phyloP scores from a whole-genome alignment of 2,888 invertebrate species.

The Drosophila putrida region DNA sequence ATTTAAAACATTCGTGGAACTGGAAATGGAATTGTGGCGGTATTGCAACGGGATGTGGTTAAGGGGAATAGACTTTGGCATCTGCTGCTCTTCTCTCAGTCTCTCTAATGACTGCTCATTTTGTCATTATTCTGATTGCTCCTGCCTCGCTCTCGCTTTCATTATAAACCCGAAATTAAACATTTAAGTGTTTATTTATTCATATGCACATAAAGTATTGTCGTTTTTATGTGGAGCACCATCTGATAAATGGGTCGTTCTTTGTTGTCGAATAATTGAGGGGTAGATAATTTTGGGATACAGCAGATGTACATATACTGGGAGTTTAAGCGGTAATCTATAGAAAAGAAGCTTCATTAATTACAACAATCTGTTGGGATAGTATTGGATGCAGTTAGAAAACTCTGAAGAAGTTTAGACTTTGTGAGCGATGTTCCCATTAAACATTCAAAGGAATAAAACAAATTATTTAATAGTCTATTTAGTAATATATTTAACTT shows the following conservation, averaged over 20 bases:
- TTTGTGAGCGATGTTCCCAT: no score
- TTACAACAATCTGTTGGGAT: no score
- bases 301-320: background rate
- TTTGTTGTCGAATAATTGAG: constrained; percentile 3
- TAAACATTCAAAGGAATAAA: no score
- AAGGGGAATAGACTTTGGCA: background rate
- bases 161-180: constrained; percentile 57
- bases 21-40: constrained; percentile 26
- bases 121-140: constrained; percentile 64
- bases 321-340: background rate
- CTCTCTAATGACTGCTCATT: constrained; percentile 75
- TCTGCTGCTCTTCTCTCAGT: constrained; percentile 7
- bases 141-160: constrained; percentile 51
- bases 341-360: background rate
- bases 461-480: no score
- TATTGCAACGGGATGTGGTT: constrained; percentile 2
- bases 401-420: no score
- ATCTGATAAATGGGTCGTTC: constrained; percentile 41
- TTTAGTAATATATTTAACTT: no score
- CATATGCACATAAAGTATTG: constrained; percentile 43
- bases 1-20: constrained; percentile 62
- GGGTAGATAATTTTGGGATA: constrained; percentile 1
- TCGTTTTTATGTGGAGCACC: constrained; percentile 56
- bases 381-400: no score
- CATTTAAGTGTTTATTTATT: constrained; percentile 56